Evolutionary conservation across 2,113 vertebrate species (phyloP), one percentile per base, ranked within the genome.

Genomic region (Ariopsis seemanni): DNA sequence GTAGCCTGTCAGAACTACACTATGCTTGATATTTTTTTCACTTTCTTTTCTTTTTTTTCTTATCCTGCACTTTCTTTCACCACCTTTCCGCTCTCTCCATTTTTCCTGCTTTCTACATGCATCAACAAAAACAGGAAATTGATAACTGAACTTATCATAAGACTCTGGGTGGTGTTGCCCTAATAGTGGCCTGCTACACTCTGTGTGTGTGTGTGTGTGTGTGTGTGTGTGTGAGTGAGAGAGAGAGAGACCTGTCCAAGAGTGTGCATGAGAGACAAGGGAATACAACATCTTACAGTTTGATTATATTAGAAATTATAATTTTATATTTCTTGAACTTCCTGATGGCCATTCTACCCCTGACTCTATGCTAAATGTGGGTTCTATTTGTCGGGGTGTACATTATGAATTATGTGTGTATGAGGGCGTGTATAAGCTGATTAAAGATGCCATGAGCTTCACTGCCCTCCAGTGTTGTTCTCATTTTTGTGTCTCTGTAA

Each of bases 401-500:
- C 52, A 42, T 15, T 78, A 34, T 58, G 20, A 60, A 81, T 80
- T 20, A 18, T 60, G 3, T 27, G 15, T 78, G 2, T 79, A 42
- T 42, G 78, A 60, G 55, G 55, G 55, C 60, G 27, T 81, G 55
- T 58, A 58, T 20, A 81, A 34, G 53, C 60, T 81, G 42, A 81
- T 60, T 58, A 81, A 80, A 34, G 78, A 60, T 58, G 55, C 27
- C n/a, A 81, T 81, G 27, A 34, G 52, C 78, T 81, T 81, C 78
- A 60, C 78, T 58, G 27, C 53, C 55, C 55, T 80, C 55, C 53
- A 58, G 53, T 80, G 78, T 79, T 79, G 52, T 58, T 58, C 78
- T 80, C 78, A 57, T 80, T 58, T 75, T 22, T 79, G n/a, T 79
- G 52, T 57, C n/a, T 79, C n/a, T 80, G 53, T 80, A 18, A 57